These are phyloP conservation scores for Cynopterus brachyotis DNA, from an alignment of 2,113 vertebrate species.

Conservation along the genomic window DNA sequence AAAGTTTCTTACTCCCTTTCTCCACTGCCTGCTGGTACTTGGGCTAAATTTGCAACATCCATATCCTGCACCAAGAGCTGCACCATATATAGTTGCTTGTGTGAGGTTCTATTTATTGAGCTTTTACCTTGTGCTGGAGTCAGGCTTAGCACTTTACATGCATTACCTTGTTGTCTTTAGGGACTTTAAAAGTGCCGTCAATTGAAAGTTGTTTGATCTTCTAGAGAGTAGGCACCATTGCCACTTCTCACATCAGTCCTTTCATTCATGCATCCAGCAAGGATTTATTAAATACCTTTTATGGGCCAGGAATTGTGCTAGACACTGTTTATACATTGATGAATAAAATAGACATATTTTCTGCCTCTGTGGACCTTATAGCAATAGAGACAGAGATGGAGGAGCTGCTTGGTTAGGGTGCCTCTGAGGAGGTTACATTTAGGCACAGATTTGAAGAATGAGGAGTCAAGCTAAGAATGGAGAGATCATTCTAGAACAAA, in stretches of 20 bases:
- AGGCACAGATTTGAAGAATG: not conserved
- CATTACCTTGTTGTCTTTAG: not conserved
- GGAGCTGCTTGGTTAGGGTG: not conserved
- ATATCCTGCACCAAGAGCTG: not conserved
- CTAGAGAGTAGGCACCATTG: not conserved
- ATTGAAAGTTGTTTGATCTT: not conserved
- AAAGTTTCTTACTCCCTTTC: not conserved
- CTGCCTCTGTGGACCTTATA: not conserved
- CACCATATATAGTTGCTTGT: not conserved
- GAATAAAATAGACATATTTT: not conserved
- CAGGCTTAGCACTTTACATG: not conserved
- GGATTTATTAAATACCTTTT: not conserved
- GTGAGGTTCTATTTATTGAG: constrained; percentile 24
- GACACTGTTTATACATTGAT: not conserved
- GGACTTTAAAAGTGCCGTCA: not conserved
- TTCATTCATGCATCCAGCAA: not conserved
- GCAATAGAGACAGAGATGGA: not conserved
- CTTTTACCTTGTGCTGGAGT: not conserved
- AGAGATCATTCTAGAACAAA: constrained; percentile 43
- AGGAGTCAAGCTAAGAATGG: not conserved
- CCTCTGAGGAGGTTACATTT: not conserved
- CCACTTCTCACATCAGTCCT: not conserved
- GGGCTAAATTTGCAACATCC: not conserved
- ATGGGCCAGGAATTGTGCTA: not conserved
- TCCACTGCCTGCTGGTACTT: not conserved